A percentile compares a stretch with the other conserved stretches of the same genome.
These are phyloP conservation scores for Drosophila takahashii DNA, from an alignment of 1,140 invertebrate species.

Conservation along the genomic window DNA sequence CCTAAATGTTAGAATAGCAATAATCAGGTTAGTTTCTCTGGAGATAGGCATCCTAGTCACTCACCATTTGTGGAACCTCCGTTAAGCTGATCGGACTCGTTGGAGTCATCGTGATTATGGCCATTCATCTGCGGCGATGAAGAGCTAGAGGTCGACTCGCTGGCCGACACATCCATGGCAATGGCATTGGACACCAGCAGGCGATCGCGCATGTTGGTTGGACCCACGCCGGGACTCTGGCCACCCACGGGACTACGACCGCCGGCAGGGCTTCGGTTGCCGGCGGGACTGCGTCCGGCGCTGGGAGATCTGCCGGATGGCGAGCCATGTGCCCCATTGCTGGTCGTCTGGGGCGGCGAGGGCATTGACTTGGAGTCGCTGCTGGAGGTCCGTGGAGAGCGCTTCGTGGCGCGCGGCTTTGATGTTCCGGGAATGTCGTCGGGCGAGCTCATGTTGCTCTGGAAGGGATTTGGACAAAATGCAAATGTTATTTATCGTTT, in stretches of 20 bases:
- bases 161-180: background rate
- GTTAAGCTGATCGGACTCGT: background rate
- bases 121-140: constrained; percentile 11
- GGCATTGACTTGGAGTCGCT: background rate
- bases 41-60: background rate
- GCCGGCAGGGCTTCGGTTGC: background rate
- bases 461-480: background rate
- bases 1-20: background rate
- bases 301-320: too few relatives aligned
- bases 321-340: constrained; percentile 8
- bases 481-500: background rate
- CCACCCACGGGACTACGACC: background rate
- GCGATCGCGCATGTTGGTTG: constrained; percentile 13
- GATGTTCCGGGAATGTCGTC: constrained; percentile 27
- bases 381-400: constrained; percentile 9
- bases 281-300: background rate
- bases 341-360: background rate
- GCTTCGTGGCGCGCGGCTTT: background rate
- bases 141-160: constrained; percentile 6
- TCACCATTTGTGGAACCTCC: constrained; percentile 2
- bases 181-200: constrained; percentile 21
- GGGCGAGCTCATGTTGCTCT: constrained; percentile 38
- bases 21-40: too few relatives aligned
- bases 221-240: background rate
- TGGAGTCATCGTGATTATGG: background rate